These are phyloP conservation scores for Colaptes auratus DNA, from an alignment of 2,113 vertebrate species.

Conservation along the genomic window DNA sequence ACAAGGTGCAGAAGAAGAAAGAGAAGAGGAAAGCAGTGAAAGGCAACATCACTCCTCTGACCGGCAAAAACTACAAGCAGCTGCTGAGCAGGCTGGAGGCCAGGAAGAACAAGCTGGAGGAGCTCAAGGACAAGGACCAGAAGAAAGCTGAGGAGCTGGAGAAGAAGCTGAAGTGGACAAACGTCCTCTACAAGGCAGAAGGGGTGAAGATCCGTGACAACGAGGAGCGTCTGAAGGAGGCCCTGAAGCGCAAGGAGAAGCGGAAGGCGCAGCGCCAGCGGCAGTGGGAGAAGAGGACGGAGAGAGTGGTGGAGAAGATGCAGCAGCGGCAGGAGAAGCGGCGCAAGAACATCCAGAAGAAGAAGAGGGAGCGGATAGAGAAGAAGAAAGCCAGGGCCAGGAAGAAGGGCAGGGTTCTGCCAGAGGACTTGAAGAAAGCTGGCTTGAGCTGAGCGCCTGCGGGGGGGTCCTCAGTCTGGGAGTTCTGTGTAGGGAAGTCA, in stretches of 20 bases:
- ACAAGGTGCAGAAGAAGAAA: constrained; percentile 78
- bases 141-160: constrained; percentile 83
- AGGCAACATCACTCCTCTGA: constrained; percentile 88
- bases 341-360: constrained; percentile 84
- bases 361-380: constrained; percentile 76
- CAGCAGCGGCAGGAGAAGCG: constrained; percentile 89
- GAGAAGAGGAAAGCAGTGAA: constrained; percentile 83
- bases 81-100: constrained; percentile 86
- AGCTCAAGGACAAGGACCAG: constrained; percentile 82
- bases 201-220: constrained; percentile 90
- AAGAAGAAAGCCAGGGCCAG: constrained; percentile 84
- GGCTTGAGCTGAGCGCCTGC: not conserved
- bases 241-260: constrained; percentile 90
- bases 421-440: constrained; percentile 87
- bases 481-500: too few relatives aligned
- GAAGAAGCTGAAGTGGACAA: constrained; percentile 90
- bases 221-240: constrained; percentile 81
- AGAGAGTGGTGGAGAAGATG: constrained; percentile 85
- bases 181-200: constrained; percentile 90
- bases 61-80: constrained; percentile 92
- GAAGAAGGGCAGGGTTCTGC: constrained; percentile 88
- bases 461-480: too few relatives aligned
- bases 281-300: constrained; percentile 81
- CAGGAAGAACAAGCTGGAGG: constrained; percentile 83
- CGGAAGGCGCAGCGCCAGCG: constrained; percentile 71